A percentile compares a stretch with the other conserved stretches of the same genome.
Evolutionary conservation across 2,797 vertebrate species (phyloP).

Genomic region (Xiphorhynchus erythropygius): DNA sequence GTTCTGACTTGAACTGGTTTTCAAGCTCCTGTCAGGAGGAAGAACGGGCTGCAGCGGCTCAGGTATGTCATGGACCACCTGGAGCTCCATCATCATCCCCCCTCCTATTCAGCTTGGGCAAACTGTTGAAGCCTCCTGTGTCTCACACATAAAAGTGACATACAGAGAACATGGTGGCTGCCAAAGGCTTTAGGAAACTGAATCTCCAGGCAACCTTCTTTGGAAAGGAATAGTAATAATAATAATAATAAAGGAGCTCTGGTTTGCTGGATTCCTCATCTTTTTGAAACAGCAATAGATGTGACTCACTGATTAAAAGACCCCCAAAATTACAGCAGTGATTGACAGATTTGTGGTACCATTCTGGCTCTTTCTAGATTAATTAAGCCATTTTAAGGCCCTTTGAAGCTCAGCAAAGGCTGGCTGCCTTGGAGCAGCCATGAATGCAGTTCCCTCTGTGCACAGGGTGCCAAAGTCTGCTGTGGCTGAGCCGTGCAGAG

Average conservation of each 20-base stretch:
- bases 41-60: neutral
- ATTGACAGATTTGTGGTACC: neutral
- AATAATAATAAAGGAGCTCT: neutral
- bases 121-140: neutral
- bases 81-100: neutral
- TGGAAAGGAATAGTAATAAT: neutral
- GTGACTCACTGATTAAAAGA: neutral
- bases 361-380: neutral
- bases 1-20: neutral
- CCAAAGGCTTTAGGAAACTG: neutral
- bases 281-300: neutral
- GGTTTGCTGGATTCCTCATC: neutral
- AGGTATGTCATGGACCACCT: fast-evolving
- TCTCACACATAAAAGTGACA: neutral
- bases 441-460: fast-evolving
- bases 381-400: neutral
- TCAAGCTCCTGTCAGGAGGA: neutral
- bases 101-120: neutral
- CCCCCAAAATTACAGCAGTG: neutral
- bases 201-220: neutral
- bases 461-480: neutral
- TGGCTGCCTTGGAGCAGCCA: neutral
- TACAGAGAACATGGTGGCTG: neutral
- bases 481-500: neutral
- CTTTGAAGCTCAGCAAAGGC: neutral